Conservation (phyloP, 1,140 invertebrate genomes). For the Muscidifurax raptorellus region DNA sequence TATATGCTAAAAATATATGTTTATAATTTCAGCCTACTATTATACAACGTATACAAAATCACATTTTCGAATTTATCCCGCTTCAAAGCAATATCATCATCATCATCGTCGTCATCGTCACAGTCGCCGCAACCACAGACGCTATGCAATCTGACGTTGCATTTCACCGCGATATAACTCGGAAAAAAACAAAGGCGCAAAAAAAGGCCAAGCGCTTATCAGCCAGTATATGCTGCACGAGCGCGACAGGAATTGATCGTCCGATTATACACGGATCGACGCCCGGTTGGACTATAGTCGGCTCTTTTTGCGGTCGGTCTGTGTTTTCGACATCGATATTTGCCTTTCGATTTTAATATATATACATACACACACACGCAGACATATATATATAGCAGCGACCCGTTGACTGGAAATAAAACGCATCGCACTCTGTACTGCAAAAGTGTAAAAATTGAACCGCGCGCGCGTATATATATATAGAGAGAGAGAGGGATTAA, state of each 20-base stretch:
- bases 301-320: background rate
- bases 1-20: too few relatives aligned
- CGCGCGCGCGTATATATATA: background rate
- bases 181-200: background rate
- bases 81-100: too few relatives aligned
- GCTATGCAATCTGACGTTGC: too few relatives aligned
- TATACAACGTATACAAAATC: too few relatives aligned
- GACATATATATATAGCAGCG: too few relatives aligned
- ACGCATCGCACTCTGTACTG: too few relatives aligned
- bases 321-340: background rate
- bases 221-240: background rate
- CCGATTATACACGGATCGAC: constrained; percentile 23
- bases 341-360: background rate
- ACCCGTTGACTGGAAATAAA: too few relatives aligned
- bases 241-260: background rate
- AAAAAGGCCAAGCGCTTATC: background rate
- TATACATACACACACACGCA: too few relatives aligned
- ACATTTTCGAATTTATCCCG: too few relatives aligned
- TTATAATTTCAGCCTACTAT: too few relatives aligned
- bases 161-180: background rate
- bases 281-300: background rate
- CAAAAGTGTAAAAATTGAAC: background rate
- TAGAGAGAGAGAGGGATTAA: constrained; percentile 16
- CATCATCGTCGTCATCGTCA: background rate
- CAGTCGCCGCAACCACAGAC: too few relatives aligned